A percentile compares a stretch with the other conserved stretches of the same genome.
Conservation (phyloP, 1,140 invertebrate genomes). For the Leptinotarsa texana region DNA sequence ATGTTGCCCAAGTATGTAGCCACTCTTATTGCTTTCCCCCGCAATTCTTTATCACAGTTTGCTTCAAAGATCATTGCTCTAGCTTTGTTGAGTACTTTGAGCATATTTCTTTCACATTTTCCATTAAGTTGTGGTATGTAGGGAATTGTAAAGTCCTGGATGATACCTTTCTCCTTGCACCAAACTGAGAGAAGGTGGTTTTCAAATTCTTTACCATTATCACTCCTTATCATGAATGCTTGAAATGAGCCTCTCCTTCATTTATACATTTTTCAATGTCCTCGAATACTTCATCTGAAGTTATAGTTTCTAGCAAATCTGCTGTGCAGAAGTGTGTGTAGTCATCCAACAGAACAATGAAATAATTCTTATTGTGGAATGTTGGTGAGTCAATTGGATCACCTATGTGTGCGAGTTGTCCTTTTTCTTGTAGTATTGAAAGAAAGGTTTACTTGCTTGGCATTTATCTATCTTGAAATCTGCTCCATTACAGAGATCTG, state of each 20-base stretch:
- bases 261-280: constrained; percentile 25
- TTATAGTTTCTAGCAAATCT: constrained; percentile 48
- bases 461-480: too few species aligned
- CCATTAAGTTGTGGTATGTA: constrained; percentile 55
- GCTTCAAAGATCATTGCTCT: constrained; percentile 48
- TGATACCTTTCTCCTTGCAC: constrained; percentile 35
- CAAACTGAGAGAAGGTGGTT: neutral
- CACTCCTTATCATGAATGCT: constrained; percentile 7
- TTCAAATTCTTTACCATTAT: constrained; percentile 39
- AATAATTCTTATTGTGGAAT: constrained; percentile 46
- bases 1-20: constrained; percentile 46
- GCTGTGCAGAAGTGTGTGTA: constrained; percentile 46
- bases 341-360: constrained; percentile 53
- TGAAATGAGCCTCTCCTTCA: neutral
- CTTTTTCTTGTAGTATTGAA: constrained; percentile 38
- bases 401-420: constrained; percentile 45
- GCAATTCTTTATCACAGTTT: constrained; percentile 38
- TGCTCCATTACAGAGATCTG: too few species aligned
- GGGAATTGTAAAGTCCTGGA: constrained; percentile 35
- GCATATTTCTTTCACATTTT: constrained; percentile 52
- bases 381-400: constrained; percentile 48
- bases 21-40: constrained; percentile 45
- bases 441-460: constrained; percentile 33
- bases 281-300: constrained; percentile 11
- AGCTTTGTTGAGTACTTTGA: constrained; percentile 49